Conservation (phyloP, 2,113 vertebrate genomes). For the Pachyramphus minor region DNA sequence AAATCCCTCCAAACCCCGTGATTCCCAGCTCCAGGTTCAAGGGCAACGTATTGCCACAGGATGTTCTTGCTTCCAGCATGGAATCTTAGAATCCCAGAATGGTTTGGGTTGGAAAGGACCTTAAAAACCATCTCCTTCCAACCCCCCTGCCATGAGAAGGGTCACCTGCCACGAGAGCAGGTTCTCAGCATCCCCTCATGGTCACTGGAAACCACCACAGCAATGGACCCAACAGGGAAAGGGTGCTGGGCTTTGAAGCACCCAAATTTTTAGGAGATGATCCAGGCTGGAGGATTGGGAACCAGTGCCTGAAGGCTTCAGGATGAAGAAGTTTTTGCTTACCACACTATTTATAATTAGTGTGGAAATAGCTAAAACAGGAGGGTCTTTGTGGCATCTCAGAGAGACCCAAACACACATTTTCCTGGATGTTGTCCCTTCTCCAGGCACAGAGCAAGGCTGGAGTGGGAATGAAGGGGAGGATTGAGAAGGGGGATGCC, state of each 20-base stretch:
- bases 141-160: neutral
- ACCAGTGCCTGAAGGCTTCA: neutral
- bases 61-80: neutral
- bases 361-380: neutral
- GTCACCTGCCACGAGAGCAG: neutral
- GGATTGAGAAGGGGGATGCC: neutral
- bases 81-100: neutral
- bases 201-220: neutral
- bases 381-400: neutral
- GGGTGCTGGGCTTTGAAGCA: neutral
- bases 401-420: neutral
- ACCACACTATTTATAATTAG: neutral
- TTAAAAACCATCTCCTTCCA: neutral
- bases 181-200: neutral
- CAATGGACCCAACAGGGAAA: neutral
- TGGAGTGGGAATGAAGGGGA: neutral
- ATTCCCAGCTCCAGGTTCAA: neutral
- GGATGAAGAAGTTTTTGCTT: neutral
- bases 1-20: fast-evolving
- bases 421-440: neutral
- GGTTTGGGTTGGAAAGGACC: neutral
- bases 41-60: neutral
- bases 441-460: neutral
- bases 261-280: neutral
- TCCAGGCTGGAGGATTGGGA: neutral